Evolutionary conservation across 64 coral and sea anemone species (phyloP).

Genomic region (Catalaphyllia jardinei): DNA sequence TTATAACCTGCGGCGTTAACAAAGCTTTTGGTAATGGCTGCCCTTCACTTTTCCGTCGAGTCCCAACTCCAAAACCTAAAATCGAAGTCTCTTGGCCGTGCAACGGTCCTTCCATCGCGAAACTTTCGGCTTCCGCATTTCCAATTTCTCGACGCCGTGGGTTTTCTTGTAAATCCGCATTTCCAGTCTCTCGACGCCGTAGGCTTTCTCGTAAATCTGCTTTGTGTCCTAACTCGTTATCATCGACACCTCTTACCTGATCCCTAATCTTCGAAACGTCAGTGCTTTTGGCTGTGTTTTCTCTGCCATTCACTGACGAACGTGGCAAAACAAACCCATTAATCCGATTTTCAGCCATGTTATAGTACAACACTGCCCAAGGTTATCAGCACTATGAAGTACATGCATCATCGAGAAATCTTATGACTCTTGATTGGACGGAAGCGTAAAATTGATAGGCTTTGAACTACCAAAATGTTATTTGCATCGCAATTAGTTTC

Average conservation of each 20-base stretch:
- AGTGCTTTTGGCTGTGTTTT: background rate
- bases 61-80: background rate
- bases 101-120: background rate
- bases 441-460: constrained; percentile 4
- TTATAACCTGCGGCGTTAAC: background rate
- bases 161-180: background rate
- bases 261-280: background rate
- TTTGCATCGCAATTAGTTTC: background rate
- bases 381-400: too few species aligned
- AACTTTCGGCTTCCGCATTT: background rate
- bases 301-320: background rate
- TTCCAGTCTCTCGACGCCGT: background rate
- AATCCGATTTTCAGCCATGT: background rate
- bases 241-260: background rate
- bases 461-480: background rate
- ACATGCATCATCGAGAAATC: background rate
- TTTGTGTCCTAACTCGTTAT: background rate
- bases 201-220: background rate
- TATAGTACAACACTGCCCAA: too few species aligned
- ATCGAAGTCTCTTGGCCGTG: background rate
- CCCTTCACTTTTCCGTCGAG: constrained; percentile 5
- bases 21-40: background rate
- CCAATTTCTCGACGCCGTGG: background rate
- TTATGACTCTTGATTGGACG: background rate
- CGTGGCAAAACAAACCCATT: background rate